Percentiles rank a stretch among this genome's conserved stretches.
Evolutionary conservation across 1,140 invertebrate species (phyloP).

Genomic region (Heliothis virescens): DNA sequence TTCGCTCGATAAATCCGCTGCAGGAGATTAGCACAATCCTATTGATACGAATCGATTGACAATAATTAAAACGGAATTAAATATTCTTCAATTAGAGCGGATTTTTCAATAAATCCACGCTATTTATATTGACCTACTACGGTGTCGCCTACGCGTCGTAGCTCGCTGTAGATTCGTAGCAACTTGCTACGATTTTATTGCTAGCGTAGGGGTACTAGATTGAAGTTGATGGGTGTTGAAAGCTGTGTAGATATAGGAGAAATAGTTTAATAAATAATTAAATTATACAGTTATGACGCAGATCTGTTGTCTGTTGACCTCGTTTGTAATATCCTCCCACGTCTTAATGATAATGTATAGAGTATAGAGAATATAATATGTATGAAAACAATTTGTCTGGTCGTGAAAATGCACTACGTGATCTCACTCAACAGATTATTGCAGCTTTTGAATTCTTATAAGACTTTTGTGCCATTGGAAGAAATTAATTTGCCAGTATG

Average conservation of each 20-base stretch:
- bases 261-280: not conserved
- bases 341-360: too few species aligned
- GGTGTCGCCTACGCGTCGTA: constrained; percentile 5
- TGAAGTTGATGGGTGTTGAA: not conserved
- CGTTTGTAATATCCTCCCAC: too few species aligned
- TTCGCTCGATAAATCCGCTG: not conserved
- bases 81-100: constrained; percentile 1
- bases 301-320: not conserved
- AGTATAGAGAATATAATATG: too few species aligned
- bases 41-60: not conserved
- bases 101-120: not conserved
- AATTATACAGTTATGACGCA: not conserved
- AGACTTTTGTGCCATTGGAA: too few species aligned
- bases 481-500: too few species aligned
- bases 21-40: not conserved
- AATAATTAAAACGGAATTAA: not conserved
- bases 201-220: not conserved
- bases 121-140: constrained; percentile 4
- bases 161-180: constrained; percentile 2
- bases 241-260: too few species aligned
- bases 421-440: too few species aligned
- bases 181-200: not conserved
- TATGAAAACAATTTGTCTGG: too few species aligned
- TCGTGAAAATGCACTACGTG: too few species aligned
- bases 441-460: too few species aligned